Evolutionary conservation across 1,140 invertebrate genomes (phyloP).

Genomic region (Bombus terrestris): DNA sequence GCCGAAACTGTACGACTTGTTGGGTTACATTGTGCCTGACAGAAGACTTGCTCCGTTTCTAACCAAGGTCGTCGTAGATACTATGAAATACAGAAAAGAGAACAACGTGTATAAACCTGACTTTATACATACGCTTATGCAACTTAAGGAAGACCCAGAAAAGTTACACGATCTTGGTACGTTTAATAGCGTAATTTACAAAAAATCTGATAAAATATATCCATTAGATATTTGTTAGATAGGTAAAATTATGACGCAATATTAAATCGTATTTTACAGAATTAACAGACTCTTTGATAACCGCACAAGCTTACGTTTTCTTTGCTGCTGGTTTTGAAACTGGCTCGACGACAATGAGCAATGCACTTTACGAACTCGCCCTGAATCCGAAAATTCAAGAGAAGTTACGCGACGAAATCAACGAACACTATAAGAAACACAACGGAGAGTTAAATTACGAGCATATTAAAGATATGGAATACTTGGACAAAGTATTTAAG

Average conservation of each 20-base stretch:
- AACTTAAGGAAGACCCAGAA: slow-evolving; percentile 68
- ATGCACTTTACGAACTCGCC: slow-evolving; percentile 81
- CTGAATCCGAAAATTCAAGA: slow-evolving; percentile 82
- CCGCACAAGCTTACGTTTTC: slow-evolving; percentile 78
- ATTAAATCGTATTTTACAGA: slow-evolving; percentile 48
- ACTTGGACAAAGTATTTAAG: slow-evolving; percentile 69
- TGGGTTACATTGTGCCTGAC: not conserved
- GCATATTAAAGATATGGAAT: slow-evolving; percentile 68
- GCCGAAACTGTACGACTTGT: not conserved
- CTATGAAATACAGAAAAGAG: slow-evolving; percentile 80
- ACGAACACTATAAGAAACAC: slow-evolving; percentile 53
- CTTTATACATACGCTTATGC: slow-evolving; percentile 83
- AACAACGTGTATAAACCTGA: slow-evolving; percentile 78
- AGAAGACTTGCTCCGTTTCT: not conserved
- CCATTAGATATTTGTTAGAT: not conserved
- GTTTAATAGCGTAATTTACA: no score
- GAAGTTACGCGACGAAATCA: slow-evolving; percentile 81
- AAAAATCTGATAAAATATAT: no score
- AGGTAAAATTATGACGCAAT: not conserved
- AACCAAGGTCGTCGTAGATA: slow-evolving; percentile 70
- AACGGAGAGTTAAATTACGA: slow-evolving; percentile 64
- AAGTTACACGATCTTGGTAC: slow-evolving; percentile 57
- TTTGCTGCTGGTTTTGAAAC: slow-evolving; percentile 85
- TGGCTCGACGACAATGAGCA: slow-evolving; percentile 81
- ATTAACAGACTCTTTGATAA: slow-evolving; percentile 64